Evolutionary conservation across 2,797 vertebrate species (phyloP).

Genomic region (Menidia menidia): DNA sequence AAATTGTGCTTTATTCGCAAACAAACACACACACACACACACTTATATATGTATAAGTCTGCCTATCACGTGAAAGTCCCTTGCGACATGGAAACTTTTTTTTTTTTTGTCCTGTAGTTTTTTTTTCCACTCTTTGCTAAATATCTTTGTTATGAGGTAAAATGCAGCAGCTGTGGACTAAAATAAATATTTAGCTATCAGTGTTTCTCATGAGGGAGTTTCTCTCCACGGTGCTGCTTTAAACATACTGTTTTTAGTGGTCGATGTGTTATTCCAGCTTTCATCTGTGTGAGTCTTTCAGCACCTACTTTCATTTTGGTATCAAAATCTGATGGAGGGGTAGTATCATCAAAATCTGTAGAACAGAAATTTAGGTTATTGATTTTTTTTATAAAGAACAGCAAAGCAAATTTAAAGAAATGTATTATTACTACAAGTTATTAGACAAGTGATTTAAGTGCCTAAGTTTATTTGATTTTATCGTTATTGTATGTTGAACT

Average conservation of each 20-base stretch:
- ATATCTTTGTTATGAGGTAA: conserved; percentile 21
- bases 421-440: no score
- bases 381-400: no score
- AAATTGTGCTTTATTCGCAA: conserved; percentile 15
- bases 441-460: background rate
- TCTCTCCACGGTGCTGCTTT: conserved; percentile 41
- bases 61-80: no score
- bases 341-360: background rate
- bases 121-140: conserved; percentile 6
- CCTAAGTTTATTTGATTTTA: background rate
- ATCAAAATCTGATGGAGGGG: background rate
- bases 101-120: background rate
- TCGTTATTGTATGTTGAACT: background rate
- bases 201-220: conserved; percentile 66
- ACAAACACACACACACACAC: no score
- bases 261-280: conserved; percentile 57
- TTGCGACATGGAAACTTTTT: no score
- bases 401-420: no score
- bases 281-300: background rate
- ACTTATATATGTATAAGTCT: no score
- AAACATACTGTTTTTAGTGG: conserved; percentile 46
- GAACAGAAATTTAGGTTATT: no score
- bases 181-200: conserved; percentile 70
- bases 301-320: background rate
- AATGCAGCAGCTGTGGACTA: conserved; percentile 32